Percentiles rank a stretch among this genome's conserved stretches.
Conservation (phyloP, 2,797 vertebrate species). For the Oceanodroma leucorhoa region DNA sequence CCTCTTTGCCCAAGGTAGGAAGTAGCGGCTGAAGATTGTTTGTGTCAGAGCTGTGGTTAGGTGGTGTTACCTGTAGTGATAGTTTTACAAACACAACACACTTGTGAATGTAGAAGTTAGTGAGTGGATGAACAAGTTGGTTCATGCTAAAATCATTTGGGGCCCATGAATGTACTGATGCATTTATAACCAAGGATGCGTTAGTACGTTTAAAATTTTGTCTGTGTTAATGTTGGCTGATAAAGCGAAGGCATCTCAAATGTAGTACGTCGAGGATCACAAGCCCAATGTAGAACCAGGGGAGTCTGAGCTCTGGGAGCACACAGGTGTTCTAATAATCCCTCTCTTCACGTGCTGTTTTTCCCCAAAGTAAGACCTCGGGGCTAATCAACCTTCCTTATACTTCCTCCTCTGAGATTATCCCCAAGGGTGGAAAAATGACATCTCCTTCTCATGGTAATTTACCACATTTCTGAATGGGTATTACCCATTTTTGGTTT, state of each 20-base stretch:
- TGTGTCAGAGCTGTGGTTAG: background rate
- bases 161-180: background rate
- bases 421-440: background rate
- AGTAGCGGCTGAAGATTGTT: background rate
- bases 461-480: background rate
- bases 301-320: background rate
- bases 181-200: background rate
- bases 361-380: background rate
- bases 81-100: background rate
- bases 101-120: background rate
- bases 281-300: background rate
- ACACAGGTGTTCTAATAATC: background rate
- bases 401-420: background rate
- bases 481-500: no score
- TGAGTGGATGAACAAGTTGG: background rate
- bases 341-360: background rate
- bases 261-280: rapidly evolving
- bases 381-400: background rate
- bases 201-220: background rate
- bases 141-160: background rate
- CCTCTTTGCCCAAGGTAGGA: background rate
- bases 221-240: background rate
- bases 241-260: background rate
- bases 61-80: background rate
- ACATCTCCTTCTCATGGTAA: background rate